Evolutionary conservation across 1,140 invertebrate species (phyloP), one percentile per base, ranked within the genome.

Genomic region (Littorina saxatilis): DNA sequence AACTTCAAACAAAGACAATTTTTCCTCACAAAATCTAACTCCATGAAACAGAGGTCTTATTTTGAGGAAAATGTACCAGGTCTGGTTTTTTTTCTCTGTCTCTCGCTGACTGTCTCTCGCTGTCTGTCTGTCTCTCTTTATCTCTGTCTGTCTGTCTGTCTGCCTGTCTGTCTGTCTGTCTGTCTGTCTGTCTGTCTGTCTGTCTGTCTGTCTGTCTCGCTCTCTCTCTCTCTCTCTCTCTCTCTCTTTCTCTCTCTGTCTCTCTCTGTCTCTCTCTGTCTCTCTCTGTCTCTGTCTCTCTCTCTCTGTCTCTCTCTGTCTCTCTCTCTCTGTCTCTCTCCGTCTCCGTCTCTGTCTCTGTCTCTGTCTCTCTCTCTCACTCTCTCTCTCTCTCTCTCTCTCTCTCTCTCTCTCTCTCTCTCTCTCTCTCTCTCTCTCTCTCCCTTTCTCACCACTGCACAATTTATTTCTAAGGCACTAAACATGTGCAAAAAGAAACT

Each of bases 161-260:
- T 58, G n/a, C n/a, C 55, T 58, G 55, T 58, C 55, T 58, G 55
- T 58, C 55, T 58, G 55, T 58, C 55, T 58, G 55, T 58, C 55
- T 58, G 55, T 58, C 55, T 58, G 55, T 78, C 76, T 78, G 7
- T 58, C 50, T 78, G 7, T 78, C 52, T 58, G 47, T 58, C 52
- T 58, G 7, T 58, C 17, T 52, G 20, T 78, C 76, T 78, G 27
- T 78, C 76, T 78, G 7, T 55, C 43, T 58, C 23, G 61, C 47
- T 58, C 50, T 78, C 76, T 78, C 15, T 78, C 76, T 78, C 32
- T 58, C 55, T 78, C 32, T 58, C 55, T 76, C 50, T 75, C 47
- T 75, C 35, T 63, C 37, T 81, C 35, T 63, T 29, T 81, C n/a
- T 63, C 47, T 75, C 35, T 50, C 40, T 77, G 7, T 76, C 52